Evolutionary conservation across 2,113 vertebrate genomes (phyloP).

Genomic region (Antechinus stuartii): DNA sequence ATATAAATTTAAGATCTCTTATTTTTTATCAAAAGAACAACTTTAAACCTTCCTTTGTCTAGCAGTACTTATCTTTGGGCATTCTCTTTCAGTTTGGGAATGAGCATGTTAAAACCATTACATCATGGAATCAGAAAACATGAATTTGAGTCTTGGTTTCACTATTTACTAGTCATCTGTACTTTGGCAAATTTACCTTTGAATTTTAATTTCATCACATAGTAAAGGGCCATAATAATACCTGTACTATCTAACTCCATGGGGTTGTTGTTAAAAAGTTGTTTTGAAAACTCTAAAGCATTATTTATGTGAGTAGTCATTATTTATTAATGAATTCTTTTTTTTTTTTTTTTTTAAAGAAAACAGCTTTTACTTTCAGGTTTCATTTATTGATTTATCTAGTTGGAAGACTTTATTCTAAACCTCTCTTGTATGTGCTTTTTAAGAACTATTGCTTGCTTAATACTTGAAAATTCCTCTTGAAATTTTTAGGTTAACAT

Average conservation of each 20-base stretch:
- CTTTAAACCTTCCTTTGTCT: constrained; percentile 31
- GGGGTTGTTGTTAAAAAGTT: neutral
- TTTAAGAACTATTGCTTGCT: constrained; percentile 31
- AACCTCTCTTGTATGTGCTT: constrained; percentile 19
- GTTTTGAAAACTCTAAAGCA: neutral
- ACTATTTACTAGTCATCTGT: neutral
- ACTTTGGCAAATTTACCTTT: neutral
- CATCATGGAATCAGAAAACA: neutral
- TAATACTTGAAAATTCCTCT: constrained; percentile 24
- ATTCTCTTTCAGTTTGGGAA: constrained; percentile 17
- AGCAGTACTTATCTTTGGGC: neutral
- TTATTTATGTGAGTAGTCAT: neutral
- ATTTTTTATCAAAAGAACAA: constrained; percentile 35
- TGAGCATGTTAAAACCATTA: neutral
- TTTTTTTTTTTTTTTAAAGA: neutral
- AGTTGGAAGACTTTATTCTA: constrained; percentile 16
- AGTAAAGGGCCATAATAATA: too few relatives aligned
- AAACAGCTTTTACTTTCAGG: neutral
- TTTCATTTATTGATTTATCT: constrained; percentile 12
- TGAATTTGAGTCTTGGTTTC: neutral
- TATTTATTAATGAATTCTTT: constrained; percentile 22
- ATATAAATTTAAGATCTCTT: constrained; percentile 31
- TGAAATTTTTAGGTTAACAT: neutral
- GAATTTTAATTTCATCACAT: too few relatives aligned
- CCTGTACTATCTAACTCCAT: neutral